Conservation (phyloP, 2,113 vertebrate genomes). For the Bambusicola thoracicus region DNA sequence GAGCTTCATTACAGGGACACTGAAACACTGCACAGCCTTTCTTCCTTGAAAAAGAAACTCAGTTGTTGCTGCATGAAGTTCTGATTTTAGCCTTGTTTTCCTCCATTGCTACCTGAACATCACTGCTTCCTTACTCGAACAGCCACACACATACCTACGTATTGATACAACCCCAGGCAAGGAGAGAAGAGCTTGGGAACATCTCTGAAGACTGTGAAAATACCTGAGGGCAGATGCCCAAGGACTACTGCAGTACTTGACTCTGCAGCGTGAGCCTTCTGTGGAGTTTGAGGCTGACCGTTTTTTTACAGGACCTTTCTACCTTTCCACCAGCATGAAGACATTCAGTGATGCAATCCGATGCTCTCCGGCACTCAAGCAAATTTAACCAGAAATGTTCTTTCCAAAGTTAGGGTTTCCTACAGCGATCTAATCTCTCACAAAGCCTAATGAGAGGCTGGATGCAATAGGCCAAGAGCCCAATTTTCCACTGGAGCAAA, state of each 20-base stretch:
- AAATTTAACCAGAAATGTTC: neutral
- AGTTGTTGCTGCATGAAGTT: neutral
- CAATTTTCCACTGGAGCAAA: neutral
- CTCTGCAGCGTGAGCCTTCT: neutral
- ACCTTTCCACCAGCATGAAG: neutral
- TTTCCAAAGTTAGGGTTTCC: neutral
- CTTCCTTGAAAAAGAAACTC: neutral
- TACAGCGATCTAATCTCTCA: neutral
- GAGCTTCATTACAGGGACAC: neutral
- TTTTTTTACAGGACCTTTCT: neutral
- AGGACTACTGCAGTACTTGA: neutral
- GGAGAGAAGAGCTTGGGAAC: neutral
- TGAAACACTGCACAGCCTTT: neutral
- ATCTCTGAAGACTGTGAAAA: neutral
- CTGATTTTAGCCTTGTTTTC: neutral
- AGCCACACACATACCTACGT: neutral
- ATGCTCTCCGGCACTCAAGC: neutral
- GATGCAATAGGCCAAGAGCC: slow-evolving; percentile 4
- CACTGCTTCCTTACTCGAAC: neutral
- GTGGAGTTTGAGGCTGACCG: neutral
- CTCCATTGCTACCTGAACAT: neutral
- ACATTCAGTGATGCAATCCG: neutral
- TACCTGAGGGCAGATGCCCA: neutral
- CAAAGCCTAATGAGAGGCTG: neutral
- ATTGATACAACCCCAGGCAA: neutral